Evolutionary conservation across 2,797 vertebrate species (phyloP).

Genomic region (Mastacembelus armatus): DNA sequence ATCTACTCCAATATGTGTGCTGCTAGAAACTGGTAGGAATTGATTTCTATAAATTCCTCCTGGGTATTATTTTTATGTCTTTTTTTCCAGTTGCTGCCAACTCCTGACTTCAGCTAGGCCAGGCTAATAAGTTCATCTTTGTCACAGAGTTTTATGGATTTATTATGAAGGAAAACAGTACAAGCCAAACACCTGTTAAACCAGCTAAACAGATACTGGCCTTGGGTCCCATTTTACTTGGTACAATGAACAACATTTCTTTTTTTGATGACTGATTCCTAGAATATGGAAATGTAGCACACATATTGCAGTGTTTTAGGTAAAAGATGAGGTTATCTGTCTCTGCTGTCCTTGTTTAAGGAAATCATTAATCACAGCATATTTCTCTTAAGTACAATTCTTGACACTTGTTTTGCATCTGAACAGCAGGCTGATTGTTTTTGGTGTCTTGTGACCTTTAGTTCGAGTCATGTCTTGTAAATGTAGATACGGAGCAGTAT

Average conservation of each 20-base stretch:
- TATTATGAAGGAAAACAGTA: constrained; percentile 3
- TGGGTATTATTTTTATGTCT: constrained; percentile 15
- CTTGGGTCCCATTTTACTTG: not conserved
- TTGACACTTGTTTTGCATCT: constrained; percentile 2
- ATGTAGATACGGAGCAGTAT: not conserved
- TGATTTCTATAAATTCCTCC: constrained; percentile 38
- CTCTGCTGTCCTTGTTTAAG: not conserved
- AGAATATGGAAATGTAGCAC: not conserved
- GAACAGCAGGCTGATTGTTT: constrained; percentile 1
- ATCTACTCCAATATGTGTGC: constrained; percentile 16
- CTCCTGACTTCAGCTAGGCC: constrained; percentile 24
- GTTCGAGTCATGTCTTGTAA: constrained; percentile 9
- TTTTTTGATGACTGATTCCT: not conserved
- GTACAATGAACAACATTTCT: not conserved
- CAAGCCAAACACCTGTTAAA: not conserved
- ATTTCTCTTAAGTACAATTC: not conserved
- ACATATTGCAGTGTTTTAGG: no score
- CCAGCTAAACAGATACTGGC: not conserved
- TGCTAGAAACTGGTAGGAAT: constrained; percentile 22
- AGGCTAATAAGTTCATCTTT: constrained; percentile 39
- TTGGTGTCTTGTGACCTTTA: not conserved
- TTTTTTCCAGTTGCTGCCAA: constrained; percentile 20
- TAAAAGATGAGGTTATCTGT: not conserved
- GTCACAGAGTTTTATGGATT: constrained; percentile 36
- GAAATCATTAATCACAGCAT: constrained; percentile 14